These are phyloP conservation scores for Pimephales promelas DNA, from an alignment of 2,113 vertebrate species.

Conservation along the genomic window DNA sequence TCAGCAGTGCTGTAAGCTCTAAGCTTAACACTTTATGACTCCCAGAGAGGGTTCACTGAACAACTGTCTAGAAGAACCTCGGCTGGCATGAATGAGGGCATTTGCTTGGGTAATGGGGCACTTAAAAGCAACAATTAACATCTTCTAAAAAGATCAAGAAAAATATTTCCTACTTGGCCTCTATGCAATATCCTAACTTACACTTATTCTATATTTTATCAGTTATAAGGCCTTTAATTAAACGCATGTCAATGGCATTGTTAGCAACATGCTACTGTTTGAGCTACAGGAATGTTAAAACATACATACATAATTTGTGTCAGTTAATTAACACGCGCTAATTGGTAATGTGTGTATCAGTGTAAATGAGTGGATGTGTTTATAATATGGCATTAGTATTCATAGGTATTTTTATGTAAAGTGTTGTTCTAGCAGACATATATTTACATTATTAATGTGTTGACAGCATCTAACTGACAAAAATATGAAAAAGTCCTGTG, in stretches of 20 bases:
- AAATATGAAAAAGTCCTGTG: too few species aligned
- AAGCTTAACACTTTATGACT: constrained; percentile 18
- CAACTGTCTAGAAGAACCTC: not conserved
- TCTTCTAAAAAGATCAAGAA: constrained; percentile 30
- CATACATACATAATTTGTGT: not conserved
- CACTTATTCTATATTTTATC: not conserved
- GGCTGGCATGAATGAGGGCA: constrained; percentile 12
- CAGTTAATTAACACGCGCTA: not conserved
- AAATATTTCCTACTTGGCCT: not conserved
- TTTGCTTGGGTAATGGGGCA: not conserved
- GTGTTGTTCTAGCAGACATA: not conserved
- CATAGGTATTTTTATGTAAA: too few species aligned
- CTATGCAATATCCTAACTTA: not conserved
- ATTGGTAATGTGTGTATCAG: not conserved
- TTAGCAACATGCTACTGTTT: not conserved
- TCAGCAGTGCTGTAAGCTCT: not conserved
- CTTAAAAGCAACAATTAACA: constrained; percentile 21
- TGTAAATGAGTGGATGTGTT: too few species aligned
- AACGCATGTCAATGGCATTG: not conserved
- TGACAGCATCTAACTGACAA: too few species aligned
- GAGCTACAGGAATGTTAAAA: not conserved
- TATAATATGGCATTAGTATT: not conserved
- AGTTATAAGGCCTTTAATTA: not conserved
- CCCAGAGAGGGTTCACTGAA: constrained; percentile 30
- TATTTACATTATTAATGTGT: too few species aligned